A percentile compares a stretch with the other conserved stretches of the same genome.
phyloP scores from a whole-genome alignment of 2,797 vertebrate species.

The Falco peregrinus region DNA sequence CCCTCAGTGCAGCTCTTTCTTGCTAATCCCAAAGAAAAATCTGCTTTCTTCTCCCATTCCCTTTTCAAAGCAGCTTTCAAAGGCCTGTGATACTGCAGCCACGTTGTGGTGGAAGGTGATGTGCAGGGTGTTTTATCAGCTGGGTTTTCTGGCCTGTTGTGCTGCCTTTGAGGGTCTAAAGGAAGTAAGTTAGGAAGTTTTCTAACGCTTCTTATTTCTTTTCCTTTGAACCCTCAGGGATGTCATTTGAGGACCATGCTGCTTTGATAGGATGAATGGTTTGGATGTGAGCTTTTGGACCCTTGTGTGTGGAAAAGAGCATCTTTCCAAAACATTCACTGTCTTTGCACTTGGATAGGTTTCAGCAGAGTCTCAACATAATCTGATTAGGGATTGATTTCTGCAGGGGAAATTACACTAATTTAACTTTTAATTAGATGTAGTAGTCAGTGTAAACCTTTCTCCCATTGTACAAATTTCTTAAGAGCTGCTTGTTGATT shows the following conservation, averaged over 20 bases:
- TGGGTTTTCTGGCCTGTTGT: constrained; percentile 33
- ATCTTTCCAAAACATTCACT: background rate
- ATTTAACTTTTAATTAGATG: constrained; percentile 59
- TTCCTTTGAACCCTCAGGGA: constrained; percentile 35
- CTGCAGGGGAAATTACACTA: constrained; percentile 34
- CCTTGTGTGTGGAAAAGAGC: background rate
- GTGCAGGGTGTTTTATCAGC: constrained; percentile 13
- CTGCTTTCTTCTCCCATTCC: constrained; percentile 50
- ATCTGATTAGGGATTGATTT: constrained; percentile 53
- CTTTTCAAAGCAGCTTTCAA: constrained; percentile 45
- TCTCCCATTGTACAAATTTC: constrained; percentile 44
- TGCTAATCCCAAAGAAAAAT: constrained; percentile 47
- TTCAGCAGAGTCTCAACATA: constrained; percentile 19
- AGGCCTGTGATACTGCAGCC: background rate
- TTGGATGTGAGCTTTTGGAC: constrained; percentile 22
- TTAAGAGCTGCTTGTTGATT: constrained; percentile 41
- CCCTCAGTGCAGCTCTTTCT: constrained; percentile 33
- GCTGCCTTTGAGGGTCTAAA: constrained; percentile 38
- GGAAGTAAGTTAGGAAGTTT: constrained; percentile 46
- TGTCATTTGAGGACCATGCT: constrained; percentile 3
- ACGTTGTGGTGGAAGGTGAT: constrained; percentile 31
- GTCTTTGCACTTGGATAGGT: constrained; percentile 14
- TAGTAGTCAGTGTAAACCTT: constrained; percentile 46
- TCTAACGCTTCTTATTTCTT: background rate
- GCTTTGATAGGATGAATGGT: constrained; percentile 13